Evolutionary conservation across 2,797 vertebrate species (phyloP).

Genomic region (Sylvilagus floridanus): DNA sequence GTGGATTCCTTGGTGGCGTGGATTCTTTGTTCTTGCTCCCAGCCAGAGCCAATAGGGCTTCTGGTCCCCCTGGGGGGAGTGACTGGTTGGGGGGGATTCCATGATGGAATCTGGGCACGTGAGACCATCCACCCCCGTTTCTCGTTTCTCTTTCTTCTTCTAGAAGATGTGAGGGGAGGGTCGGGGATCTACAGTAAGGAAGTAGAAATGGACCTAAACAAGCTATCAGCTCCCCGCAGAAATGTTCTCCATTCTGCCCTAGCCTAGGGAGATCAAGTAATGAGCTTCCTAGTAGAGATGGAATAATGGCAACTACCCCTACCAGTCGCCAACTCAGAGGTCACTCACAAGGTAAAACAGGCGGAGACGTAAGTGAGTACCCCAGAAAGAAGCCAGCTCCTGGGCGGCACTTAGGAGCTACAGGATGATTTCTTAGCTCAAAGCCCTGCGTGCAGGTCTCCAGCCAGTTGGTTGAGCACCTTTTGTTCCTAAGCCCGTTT

Average conservation of each 20-base stretch:
- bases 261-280: conserved; percentile 92
- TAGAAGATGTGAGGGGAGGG: neutral
- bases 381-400: neutral
- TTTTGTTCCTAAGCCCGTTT: neutral
- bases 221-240: neutral
- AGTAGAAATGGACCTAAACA: neutral
- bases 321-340: conserved; percentile 42
- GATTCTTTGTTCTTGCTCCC: neutral
- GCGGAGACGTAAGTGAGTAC: neutral
- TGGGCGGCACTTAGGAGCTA: neutral
- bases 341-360: conserved; percentile 4
- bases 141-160: neutral
- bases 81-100: neutral
- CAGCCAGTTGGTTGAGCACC: neutral
- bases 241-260: conserved; percentile 90
- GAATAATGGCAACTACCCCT: conserved; percentile 25
- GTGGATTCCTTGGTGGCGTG: neutral
- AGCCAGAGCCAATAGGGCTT: neutral
- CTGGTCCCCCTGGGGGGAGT: neutral
- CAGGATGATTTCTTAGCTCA: neutral
- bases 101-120: neutral
- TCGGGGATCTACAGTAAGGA: neutral
- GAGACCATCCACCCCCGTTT: neutral
- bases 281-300: conserved; percentile 89
- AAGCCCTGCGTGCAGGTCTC: neutral